Conservation (phyloP, 2,797 vertebrate genomes). For the Parauchenoglanis ngamensis region DNA sequence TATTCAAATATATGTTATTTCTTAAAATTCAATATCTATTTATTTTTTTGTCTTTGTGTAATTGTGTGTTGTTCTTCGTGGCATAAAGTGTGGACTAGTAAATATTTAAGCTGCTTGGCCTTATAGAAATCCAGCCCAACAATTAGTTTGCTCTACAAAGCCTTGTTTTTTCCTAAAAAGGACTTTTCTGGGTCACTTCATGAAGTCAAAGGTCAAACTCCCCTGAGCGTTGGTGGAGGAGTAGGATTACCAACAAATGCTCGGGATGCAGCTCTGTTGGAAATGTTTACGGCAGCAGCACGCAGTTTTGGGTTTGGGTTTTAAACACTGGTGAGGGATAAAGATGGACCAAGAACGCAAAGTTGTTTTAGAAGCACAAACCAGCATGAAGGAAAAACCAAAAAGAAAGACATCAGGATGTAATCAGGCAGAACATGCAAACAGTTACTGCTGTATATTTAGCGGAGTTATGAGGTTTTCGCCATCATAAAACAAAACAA, state of each 20-base stretch:
- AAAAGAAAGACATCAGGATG: constrained; percentile 6
- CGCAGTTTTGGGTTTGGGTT: constrained; percentile 20
- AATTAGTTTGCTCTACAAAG: constrained; percentile 46
- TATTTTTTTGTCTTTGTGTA: not conserved
- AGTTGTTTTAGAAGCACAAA: constrained; percentile 14
- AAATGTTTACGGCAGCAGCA: constrained; percentile 24
- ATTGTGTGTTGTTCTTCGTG: not conserved
- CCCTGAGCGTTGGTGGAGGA: constrained; percentile 35
- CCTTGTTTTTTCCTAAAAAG: constrained; percentile 33
- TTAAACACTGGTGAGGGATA: constrained; percentile 17
- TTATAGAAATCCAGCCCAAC: constrained; percentile 27
- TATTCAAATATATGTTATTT: no score
- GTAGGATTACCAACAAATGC: constrained; percentile 27
- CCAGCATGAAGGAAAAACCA: not conserved
- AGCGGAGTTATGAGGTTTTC: constrained; percentile 27
- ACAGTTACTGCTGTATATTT: constrained; percentile 41
- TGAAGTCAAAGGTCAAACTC: constrained; percentile 48
- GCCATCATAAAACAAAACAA: constrained; percentile 39
- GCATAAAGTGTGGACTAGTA: not conserved
- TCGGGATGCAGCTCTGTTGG: constrained; percentile 4
- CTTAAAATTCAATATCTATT: no score
- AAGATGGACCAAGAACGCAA: not conserved
- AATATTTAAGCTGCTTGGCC: constrained; percentile 28
- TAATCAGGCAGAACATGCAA: constrained; percentile 26
- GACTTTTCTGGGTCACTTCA: constrained; percentile 51